phyloP scores from a whole-genome alignment of 2,888 invertebrate genomes.

The Drosophila falleni region DNA sequence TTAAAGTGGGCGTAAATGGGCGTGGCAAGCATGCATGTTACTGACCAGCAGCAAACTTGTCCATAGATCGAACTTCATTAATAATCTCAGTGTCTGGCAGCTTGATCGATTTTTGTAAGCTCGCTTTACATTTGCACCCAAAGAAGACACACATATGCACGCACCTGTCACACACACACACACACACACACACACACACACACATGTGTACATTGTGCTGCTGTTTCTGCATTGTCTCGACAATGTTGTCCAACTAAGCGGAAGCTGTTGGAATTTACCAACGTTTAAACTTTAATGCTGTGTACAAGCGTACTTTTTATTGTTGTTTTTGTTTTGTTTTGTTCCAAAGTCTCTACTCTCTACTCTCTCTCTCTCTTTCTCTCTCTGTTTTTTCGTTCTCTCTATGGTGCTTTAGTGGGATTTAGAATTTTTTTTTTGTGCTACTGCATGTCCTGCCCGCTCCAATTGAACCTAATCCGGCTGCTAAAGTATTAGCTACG shows the following conservation, averaged over 20 bases:
- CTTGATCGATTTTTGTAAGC: conserved; percentile 65
- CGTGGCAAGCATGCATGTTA: background rate
- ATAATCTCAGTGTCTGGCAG: conserved; percentile 27
- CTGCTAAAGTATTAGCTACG: conserved; percentile 81
- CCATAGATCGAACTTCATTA: conserved; percentile 26
- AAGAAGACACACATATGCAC: conserved; percentile 16
- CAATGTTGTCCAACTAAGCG: conserved; percentile 66
- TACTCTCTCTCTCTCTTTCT: background rate
- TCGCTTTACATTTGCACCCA: conserved; percentile 50
- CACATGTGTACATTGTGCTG: conserved; percentile 4
- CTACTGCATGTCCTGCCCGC: conserved; percentile 43
- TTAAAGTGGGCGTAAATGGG: background rate
- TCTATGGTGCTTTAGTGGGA: conserved; percentile 35
- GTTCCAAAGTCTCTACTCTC: conserved; percentile 10
- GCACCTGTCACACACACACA: conserved; percentile 39
- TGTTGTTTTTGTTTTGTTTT: conserved; percentile 40
- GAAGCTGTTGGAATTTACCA: conserved; percentile 80
- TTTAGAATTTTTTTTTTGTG: conserved; percentile 34
- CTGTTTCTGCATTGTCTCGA: conserved; percentile 48
- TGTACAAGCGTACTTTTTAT: conserved; percentile 70
- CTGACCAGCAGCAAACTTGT: conserved; percentile 1
- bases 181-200: background rate
- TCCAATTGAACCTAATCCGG: conserved; percentile 80
- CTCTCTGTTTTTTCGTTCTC: background rate
- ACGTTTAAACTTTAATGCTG: conserved; percentile 80